Conservation (phyloP, 1,140 invertebrate species). For the Zaprionus camerounensis region DNA sequence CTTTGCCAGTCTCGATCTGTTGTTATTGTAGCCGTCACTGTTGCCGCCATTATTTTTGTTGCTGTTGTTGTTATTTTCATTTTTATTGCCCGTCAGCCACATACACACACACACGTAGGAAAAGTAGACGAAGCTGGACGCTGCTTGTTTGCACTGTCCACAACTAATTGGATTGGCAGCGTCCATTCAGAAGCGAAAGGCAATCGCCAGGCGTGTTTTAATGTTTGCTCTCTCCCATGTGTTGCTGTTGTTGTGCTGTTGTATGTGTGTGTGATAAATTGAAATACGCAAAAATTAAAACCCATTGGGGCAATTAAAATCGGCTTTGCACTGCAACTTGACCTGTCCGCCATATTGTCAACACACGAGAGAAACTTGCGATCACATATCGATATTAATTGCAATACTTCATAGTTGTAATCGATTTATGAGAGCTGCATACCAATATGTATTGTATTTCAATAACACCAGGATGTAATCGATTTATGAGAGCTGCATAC, state of each 20-base stretch:
- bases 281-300: constrained; percentile 39
- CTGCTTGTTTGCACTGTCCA: constrained; percentile 65
- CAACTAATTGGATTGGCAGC: constrained; percentile 75
- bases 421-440: constrained; percentile 4
- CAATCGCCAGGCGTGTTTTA: constrained; percentile 29
- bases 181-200: constrained; percentile 28
- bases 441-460: neutral
- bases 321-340: constrained; percentile 4
- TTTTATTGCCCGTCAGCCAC: constrained; percentile 63
- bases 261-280: constrained; percentile 25
- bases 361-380: neutral
- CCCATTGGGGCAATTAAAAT: constrained; percentile 21
- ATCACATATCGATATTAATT: constrained; percentile 30
- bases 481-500: constrained; percentile 4
- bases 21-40: constrained; percentile 15
- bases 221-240: constrained; percentile 25
- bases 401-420: constrained; percentile 15
- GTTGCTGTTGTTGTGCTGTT: neutral
- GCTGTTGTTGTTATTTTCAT: constrained; percentile 49
- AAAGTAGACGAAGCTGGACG: constrained; percentile 14
- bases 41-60: constrained; percentile 25
- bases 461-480: neutral
- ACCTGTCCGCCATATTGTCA: constrained; percentile 10
- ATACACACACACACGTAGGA: neutral
- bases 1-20: constrained; percentile 1